Base-by-base conservation (phyloP, 2,888 invertebrate genomes). In the Polietes domitor region DNA sequence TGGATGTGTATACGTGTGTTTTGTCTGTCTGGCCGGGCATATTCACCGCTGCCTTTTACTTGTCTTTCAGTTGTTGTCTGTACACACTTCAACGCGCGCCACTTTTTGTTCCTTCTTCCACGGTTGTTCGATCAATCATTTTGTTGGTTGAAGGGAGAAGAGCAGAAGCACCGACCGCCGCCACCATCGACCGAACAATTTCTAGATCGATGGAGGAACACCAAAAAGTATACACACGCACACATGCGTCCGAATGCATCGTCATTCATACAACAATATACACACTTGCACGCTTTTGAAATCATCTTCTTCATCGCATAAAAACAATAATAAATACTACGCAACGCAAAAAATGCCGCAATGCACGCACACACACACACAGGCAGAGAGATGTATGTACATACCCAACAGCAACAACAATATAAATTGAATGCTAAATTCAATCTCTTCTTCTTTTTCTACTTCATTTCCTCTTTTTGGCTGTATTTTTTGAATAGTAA, bases 261-360 rank as follows among this genome's bases (percentile, higher is more conserved):
- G 17, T 15, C 19, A 19, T 19, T 6, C 43, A 15, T 68, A 68
- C 21, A 68, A 32, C 32, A 32, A 6, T 32, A 9, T 32, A 6
- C 32, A 32, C 32, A 32, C 9, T 32, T 32, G 32, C 53, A 15
- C 28, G 41, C 47, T 28, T n/a, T 70, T 41, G 15, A 43, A 21
- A 15, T 61, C 37, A 65, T 63, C 61, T 70, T 21, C 26, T 21
- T 28, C 47, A 47, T 15, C 47, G 41, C 10, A 61, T 41, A 79
- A 55, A 32, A 53, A 28, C 28, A 70, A 70, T 24, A 58, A 55
- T 21, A 26, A 70, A 77, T 68, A 77, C 43, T 74, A 78, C 71
- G 53, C 63, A 78, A 75, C 55, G 32, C 32, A 65, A 76, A 65
- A 75, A 72, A 55, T 65, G 37, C 75, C 73, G 41, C 58, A 53